Conservation (phyloP, 2,113 vertebrate species). For the Nansenia antarctica region DNA sequence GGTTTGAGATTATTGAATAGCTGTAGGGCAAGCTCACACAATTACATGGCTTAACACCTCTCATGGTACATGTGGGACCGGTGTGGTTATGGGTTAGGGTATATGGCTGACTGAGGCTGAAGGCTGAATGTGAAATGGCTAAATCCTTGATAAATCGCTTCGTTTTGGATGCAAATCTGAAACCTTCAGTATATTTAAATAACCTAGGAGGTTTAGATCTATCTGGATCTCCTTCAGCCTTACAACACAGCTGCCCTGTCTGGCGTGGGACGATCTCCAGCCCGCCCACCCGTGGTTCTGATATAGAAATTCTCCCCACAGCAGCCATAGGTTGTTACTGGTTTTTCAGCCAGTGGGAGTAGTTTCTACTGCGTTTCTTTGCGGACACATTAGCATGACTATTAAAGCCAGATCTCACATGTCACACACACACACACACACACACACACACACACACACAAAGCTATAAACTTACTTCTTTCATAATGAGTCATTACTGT, state of each 20-base stretch:
- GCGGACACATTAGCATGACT: constrained; percentile 37
- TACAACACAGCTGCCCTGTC: too few relatives aligned
- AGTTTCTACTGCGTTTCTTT: constrained; percentile 23
- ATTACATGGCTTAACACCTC: background rate
- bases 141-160: background rate
- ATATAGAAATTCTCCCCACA: background rate
- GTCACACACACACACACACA: constrained; percentile 15
- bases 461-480: constrained; percentile 49
- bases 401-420: constrained; percentile 14
- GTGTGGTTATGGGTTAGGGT: too few relatives aligned
- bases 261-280: too few relatives aligned
- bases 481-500: constrained; percentile 36
- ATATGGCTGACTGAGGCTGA: background rate
- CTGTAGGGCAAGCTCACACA: background rate
- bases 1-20: background rate
- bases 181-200: background rate
- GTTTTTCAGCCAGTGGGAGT: background rate
- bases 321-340: constrained; percentile 6
- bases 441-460: constrained; percentile 22
- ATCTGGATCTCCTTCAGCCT: background rate
- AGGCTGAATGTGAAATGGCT: background rate
- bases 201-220: background rate
- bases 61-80: background rate
- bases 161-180: background rate
- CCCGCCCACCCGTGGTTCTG: too few relatives aligned